These are phyloP conservation scores for Carapus acus DNA, from an alignment of 2,797 vertebrate species.

Conservation along the genomic window DNA sequence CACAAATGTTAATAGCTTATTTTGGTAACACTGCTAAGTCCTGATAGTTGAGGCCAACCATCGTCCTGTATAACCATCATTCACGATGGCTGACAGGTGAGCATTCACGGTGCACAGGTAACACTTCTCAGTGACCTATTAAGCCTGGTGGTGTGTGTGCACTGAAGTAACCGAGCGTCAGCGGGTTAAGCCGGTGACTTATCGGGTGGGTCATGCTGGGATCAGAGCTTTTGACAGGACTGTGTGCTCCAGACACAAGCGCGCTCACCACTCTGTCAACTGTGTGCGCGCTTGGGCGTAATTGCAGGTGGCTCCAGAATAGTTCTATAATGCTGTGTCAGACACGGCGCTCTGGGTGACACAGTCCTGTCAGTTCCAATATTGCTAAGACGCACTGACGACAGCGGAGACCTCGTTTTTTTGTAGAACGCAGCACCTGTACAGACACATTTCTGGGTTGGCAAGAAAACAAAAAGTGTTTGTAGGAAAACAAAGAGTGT, in stretches of 20 bases:
- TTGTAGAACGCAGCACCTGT: constrained; percentile 35
- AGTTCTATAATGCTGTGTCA: constrained; percentile 33
- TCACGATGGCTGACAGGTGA: constrained; percentile 21
- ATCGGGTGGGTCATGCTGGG: constrained; percentile 56
- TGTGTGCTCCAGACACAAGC: constrained; percentile 26
- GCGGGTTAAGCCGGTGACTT: constrained; percentile 51
- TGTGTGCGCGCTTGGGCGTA: constrained; percentile 22
- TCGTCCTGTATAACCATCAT: constrained; percentile 19
- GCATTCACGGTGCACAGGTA: constrained; percentile 22
- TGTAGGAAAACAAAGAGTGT: too few relatives aligned
- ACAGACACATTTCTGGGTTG: too few relatives aligned
- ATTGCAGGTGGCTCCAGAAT: constrained; percentile 24
- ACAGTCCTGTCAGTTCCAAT: constrained; percentile 42
- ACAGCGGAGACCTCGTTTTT: too few relatives aligned
- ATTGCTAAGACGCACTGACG: constrained; percentile 44
- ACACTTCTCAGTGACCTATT: constrained; percentile 31
- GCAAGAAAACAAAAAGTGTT: too few relatives aligned
- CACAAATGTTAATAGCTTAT: too few relatives aligned
- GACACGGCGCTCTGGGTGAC: constrained; percentile 30
- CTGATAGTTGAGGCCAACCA: too few relatives aligned
- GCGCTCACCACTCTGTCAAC: constrained; percentile 21
- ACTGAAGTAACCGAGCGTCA: constrained; percentile 15
- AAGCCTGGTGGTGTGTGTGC: constrained; percentile 25
- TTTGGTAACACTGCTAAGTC: too few relatives aligned
- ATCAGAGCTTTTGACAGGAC: constrained; percentile 46